phyloP scores from a whole-genome alignment of 2,797 vertebrate species.

The Alcedo atthis region DNA sequence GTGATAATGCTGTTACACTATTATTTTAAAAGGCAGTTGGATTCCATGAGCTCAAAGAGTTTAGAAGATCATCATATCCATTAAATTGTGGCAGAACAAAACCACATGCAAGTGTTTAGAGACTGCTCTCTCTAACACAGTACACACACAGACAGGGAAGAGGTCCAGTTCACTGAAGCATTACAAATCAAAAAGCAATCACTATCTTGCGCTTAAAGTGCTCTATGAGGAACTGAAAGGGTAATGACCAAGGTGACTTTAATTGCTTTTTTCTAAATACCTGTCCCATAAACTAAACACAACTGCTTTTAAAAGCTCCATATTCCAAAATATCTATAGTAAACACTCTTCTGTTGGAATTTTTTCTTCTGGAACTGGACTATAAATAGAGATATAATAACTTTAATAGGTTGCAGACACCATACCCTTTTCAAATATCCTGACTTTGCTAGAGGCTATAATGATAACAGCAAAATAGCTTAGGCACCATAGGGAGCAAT shows the following conservation, averaged over 20 bases:
- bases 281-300: conserved; percentile 47
- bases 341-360: conserved; percentile 50
- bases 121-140: neutral
- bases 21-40: neutral
- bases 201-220: conserved; percentile 3
- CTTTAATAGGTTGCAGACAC: conserved; percentile 70
- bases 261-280: conserved; percentile 43
- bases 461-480: conserved; percentile 70
- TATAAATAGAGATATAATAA: conserved; percentile 60
- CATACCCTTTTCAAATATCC: conserved; percentile 62
- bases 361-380: conserved; percentile 23
- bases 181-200: conserved; percentile 56
- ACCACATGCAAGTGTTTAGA: conserved; percentile 10
- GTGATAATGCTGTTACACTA: neutral
- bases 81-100: neutral
- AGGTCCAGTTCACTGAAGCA: neutral
- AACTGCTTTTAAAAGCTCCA: conserved; percentile 36
- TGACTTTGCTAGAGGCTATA: conserved; percentile 51
- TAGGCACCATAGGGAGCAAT: conserved; percentile 78
- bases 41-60: neutral
- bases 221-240: conserved; percentile 12
- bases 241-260: conserved; percentile 48
- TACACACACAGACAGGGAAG: neutral
- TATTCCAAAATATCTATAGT: conserved; percentile 31
- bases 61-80: neutral